These are phyloP conservation scores for Plectus sambesii DNA, from an alignment of 1,140 invertebrate species.

Conservation along the genomic window DNA sequence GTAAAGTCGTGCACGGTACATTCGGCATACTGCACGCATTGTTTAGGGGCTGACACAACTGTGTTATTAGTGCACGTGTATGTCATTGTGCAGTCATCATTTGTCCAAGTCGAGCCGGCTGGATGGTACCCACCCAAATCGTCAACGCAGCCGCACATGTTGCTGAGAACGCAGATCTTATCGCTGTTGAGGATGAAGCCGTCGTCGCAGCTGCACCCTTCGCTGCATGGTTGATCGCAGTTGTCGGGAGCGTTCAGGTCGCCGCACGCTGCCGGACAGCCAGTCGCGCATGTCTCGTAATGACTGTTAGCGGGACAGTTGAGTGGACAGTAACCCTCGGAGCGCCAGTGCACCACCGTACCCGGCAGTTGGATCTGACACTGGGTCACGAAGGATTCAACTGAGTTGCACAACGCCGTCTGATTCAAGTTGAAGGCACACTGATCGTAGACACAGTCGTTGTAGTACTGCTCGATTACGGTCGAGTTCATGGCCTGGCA, in stretches of 20 bases:
- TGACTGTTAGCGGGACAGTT: background rate
- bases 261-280: background rate
- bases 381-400: background rate
- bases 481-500: background rate
- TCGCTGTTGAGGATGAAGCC: conserved; percentile 1
- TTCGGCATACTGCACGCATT: background rate
- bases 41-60: background rate
- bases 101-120: background rate
- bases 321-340: background rate
- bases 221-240: conserved; percentile 2
- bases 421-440: no score
- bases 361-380: background rate
- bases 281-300: background rate
- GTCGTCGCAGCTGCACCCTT: conserved; percentile 3
- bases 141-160: conserved; percentile 1
- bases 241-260: background rate
- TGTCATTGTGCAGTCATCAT: background rate
- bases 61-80: background rate
- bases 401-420: background rate
- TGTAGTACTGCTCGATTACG: background rate
- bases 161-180: background rate
- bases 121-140: background rate
- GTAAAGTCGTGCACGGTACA: background rate
- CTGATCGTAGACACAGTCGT: conserved; percentile 2
- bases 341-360: background rate